These are phyloP conservation scores for Amblyopsis hoosieri DNA, from an alignment of 2,797 vertebrate genomes.

Conservation along the genomic window DNA sequence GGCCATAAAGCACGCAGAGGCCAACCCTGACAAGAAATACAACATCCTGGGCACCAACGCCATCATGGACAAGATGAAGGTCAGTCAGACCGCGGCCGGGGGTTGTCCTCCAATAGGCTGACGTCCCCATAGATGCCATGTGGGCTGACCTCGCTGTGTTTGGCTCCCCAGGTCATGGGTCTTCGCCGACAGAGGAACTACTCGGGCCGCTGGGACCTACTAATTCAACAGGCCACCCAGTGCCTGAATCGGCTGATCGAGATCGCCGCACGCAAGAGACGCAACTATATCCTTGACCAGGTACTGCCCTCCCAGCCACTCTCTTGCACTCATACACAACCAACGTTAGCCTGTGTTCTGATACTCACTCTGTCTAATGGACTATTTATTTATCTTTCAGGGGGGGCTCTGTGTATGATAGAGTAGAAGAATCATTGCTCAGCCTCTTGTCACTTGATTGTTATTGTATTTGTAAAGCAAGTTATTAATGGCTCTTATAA, in stretches of 20 bases:
- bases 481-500: slow-evolving; percentile 69
- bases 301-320: slow-evolving; percentile 70
- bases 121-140: not conserved
- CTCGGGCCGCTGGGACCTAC: slow-evolving; percentile 90
- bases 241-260: slow-evolving; percentile 94
- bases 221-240: slow-evolving; percentile 94
- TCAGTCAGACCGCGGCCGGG: slow-evolving; percentile 38
- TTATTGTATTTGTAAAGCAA: slow-evolving; percentile 64
- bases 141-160: not conserved
- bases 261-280: slow-evolving; percentile 92
- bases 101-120: not conserved
- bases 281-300: slow-evolving; percentile 97
- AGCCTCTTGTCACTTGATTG: slow-evolving; percentile 73
- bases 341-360: slow-evolving; percentile 73
- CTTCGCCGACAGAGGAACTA: slow-evolving; percentile 92
- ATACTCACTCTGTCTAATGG: slow-evolving; percentile 77
- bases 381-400: slow-evolving; percentile 82
- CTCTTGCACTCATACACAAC: slow-evolving; percentile 49
- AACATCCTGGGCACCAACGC: slow-evolving; percentile 95
- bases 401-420: slow-evolving; percentile 76
- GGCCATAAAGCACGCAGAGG: slow-evolving; percentile 85
- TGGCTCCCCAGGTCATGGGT: slow-evolving; percentile 87
- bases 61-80: slow-evolving; percentile 98
- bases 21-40: slow-evolving; percentile 88
- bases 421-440: slow-evolving; percentile 75